These are phyloP conservation scores for Podarcis muralis DNA, from an alignment of 2,113 vertebrate species.

Conservation along the genomic window DNA sequence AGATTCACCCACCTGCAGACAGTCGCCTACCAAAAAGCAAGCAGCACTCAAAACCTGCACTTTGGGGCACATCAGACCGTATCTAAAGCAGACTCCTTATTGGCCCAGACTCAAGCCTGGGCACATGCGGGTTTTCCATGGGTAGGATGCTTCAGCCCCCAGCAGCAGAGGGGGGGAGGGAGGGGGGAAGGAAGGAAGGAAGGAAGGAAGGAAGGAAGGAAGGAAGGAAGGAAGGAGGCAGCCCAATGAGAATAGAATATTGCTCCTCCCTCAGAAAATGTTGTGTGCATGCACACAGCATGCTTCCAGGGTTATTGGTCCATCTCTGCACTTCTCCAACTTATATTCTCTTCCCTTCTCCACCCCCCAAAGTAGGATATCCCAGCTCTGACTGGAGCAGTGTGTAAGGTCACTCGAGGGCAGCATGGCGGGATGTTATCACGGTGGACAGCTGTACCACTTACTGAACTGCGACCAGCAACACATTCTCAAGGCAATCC, in stretches of 20 bases:
- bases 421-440: neutral
- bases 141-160: no score
- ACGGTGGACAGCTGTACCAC: neutral
- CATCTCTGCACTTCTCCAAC: neutral
- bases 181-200: neutral
- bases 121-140: neutral
- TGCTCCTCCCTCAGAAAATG: neutral
- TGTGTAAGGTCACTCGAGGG: neutral
- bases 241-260: neutral
- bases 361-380: neutral
- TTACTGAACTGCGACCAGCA: neutral
- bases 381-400: neutral
- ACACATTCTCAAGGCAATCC: neutral
- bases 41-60: neutral
- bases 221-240: neutral
- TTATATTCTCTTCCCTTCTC: no score
- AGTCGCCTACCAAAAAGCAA: neutral
- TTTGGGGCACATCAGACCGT: neutral
- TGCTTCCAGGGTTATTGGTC: rapidly evolving
- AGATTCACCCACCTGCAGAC: neutral
- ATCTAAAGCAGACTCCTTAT: neutral
- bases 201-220: neutral
- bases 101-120: neutral
- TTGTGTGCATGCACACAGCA: rapidly evolving
- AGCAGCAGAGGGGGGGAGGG: neutral